Conservation (phyloP, 2,888 invertebrate genomes). For the Cataglyphis cursor region DNA sequence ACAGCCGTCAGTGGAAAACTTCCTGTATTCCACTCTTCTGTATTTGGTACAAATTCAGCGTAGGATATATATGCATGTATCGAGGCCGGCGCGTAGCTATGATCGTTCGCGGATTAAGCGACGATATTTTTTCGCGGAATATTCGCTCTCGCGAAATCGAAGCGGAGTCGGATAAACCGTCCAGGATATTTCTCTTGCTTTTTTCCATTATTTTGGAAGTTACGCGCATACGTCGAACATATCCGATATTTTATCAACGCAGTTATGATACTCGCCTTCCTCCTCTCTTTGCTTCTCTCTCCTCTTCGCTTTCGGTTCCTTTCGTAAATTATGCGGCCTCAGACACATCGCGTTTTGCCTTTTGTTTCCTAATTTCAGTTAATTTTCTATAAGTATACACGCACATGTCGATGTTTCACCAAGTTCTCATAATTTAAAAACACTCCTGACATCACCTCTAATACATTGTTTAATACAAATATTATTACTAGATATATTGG, state of each 20-base stretch:
- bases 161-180: constrained; percentile 71
- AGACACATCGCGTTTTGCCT: neutral
- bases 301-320: neutral
- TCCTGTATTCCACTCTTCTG: neutral
- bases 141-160: constrained; percentile 72
- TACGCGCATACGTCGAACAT: constrained; percentile 70
- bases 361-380: neutral
- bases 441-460: too few species aligned
- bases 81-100: constrained; percentile 59
- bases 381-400: constrained; percentile 15
- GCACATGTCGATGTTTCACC: neutral
- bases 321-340: constrained; percentile 26
- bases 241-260: constrained; percentile 76
- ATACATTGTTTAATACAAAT: neutral
- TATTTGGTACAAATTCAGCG: constrained; percentile 55
- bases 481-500: constrained; percentile 17
- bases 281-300: constrained; percentile 22
- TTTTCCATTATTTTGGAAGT: constrained; percentile 75
- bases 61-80: constrained; percentile 43
- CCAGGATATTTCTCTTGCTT: constrained; percentile 70
- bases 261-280: constrained; percentile 41
- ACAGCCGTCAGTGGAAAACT: neutral
- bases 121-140: constrained; percentile 73
- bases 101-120: constrained; percentile 75
- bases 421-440: constrained; percentile 13